Evolutionary conservation across 2,888 invertebrate genomes (phyloP), one percentile per base, ranked within the genome.

Genomic region (Drosophila paranaensis): DNA sequence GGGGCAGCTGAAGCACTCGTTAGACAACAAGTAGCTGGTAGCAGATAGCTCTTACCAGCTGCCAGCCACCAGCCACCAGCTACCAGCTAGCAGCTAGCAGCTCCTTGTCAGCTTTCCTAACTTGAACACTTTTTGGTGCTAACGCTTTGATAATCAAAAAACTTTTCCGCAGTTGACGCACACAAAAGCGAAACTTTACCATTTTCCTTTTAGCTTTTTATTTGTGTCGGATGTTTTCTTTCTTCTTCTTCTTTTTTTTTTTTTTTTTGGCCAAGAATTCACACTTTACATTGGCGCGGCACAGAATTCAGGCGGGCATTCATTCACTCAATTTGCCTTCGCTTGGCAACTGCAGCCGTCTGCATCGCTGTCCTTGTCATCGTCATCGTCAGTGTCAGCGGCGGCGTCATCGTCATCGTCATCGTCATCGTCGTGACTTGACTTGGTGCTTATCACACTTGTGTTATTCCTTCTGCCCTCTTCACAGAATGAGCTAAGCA

Each of bases 401-500:
- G 53, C 68, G 42, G 60, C 58, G 43, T 11, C 43, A 43, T 11
- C 20, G 65, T 48, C 73, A 43, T 66, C 60, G 46, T 58, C 66
- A 60, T 4, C 27, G 27, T 27, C 27, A 27, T 27, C 27, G 27
- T 27, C 27, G 27, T 27, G 27, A 27, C 27, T 27, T 70, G 74
- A 66, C 71, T 73, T 73, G 77, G 65, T 71, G 81, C 88, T 83
- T 83, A 86, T 86, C 88, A 85, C 79, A 78, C 86, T 78, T 69
- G 53, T 63, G 60, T 55, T 70, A 51, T 74, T 60, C 46, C 51
- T 50, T 37, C 27, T 48, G 10, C 55, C 54, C 63, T 42, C 33
- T 67, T 88, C 77, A 71, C 92, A 97, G 97, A 97, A 97, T 92
- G 98, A 98, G 89, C 97, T 98, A 82, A 97, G 97, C 91, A 98